These are phyloP conservation scores for Eunapius fragilis DNA, from an alignment of 37 sponge, comb jelly and placozoan species.

Conservation along the genomic window DNA sequence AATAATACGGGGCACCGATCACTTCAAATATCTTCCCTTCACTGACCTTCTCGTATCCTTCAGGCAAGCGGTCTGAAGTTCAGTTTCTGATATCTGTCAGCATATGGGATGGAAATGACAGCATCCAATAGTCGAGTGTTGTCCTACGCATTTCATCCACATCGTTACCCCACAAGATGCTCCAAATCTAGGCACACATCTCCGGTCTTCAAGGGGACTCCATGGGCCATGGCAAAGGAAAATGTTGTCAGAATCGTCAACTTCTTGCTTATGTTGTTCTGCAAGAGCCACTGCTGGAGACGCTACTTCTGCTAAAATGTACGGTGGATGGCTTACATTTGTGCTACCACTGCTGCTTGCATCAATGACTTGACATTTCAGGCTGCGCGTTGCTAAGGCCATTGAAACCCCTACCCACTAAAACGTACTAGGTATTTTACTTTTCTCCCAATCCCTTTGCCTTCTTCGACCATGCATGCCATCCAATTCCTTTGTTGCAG, in stretches of 20 bases:
- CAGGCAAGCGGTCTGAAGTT: not conserved
- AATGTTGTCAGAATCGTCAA: not conserved
- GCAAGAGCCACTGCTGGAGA: not conserved
- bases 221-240: not conserved
- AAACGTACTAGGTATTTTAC: not conserved
- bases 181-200: not conserved
- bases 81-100: not conserved
- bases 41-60: not conserved
- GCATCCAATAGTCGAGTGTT: not conserved
- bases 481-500: not conserved
- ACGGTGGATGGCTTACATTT: not conserved
- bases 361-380: not conserved
- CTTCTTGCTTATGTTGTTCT: not conserved
- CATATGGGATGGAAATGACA: not conserved
- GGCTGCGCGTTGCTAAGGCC: not conserved
- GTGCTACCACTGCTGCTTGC: not conserved
- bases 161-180: not conserved
- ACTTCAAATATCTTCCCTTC: not conserved
- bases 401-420: not conserved
- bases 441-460: not conserved
- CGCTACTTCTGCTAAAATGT: not conserved
- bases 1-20: not conserved
- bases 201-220: not conserved
- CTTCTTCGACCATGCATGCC: not conserved
- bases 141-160: not conserved